Conservation (phyloP, 53 echinoderm and acorn worm genomes). For the Arbacia lixula region DNA sequence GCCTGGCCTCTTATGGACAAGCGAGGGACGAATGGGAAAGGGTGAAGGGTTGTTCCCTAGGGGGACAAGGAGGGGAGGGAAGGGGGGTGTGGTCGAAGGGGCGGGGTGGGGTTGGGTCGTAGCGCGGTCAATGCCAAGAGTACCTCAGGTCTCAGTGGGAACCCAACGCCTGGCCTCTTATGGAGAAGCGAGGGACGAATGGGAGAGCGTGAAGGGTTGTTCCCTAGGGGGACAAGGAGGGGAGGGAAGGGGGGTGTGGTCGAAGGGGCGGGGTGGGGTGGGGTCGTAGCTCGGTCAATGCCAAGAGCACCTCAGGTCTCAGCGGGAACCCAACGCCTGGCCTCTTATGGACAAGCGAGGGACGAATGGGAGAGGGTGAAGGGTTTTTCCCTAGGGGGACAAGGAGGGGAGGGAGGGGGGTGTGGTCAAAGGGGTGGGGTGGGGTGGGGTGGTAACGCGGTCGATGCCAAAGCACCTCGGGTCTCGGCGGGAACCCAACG, state of each 20-base stretch:
- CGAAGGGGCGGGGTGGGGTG: too few relatives aligned
- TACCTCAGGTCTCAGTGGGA: not conserved
- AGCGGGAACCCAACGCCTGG: slow-evolving; percentile 22
- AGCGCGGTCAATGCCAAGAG: not conserved
- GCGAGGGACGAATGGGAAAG: not conserved
- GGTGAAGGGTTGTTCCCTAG: too few relatives aligned
- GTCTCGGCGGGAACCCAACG: slow-evolving; percentile 14
- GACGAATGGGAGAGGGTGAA: not conserved
- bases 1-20: slow-evolving; percentile 43
- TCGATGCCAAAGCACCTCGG: slow-evolving; percentile 1
- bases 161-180: slow-evolving; percentile 39
- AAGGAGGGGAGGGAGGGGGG: slow-evolving; percentile 9
- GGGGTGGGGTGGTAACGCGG: not conserved
- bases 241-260: slow-evolving; percentile 7
- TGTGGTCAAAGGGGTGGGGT: not conserved
- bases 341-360: slow-evolving; percentile 35
- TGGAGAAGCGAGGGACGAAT: not conserved
- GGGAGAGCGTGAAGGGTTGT: too few relatives aligned
- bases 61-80: not conserved
- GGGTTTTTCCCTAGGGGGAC: slow-evolving; percentile 4
- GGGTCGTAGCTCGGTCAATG: not conserved
- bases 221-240: not conserved
- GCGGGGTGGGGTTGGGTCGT: too few relatives aligned
- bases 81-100: slow-evolving; percentile 5
- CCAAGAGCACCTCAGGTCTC: not conserved